Conservation (phyloP, 2,888 invertebrate genomes). For the Agriopis leucophaearia region DNA sequence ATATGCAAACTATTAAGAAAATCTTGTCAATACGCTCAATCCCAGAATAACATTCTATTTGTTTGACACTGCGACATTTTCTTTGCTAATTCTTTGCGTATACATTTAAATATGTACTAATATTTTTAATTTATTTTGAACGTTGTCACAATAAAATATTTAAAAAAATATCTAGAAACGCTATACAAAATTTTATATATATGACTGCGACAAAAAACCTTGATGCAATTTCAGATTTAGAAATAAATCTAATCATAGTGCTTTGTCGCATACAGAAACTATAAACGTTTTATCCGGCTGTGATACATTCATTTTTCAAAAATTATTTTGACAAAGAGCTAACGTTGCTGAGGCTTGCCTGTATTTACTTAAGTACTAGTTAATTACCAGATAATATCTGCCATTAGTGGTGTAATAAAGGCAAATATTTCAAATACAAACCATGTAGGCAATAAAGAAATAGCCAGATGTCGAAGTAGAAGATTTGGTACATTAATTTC, state of each 20-base stretch:
- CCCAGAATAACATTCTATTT: slow-evolving; percentile 4
- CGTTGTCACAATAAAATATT: slow-evolving; percentile 2
- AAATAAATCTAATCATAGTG: neutral
- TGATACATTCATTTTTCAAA: neutral
- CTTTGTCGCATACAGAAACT: neutral
- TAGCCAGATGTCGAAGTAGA: slow-evolving; percentile 26
- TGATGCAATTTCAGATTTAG: neutral
- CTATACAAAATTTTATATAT: neutral
- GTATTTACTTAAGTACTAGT: slow-evolving; percentile 23
- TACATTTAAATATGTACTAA: neutral
- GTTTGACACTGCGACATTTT: slow-evolving; percentile 17
- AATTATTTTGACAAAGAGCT: slow-evolving; percentile 10
- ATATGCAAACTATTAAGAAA: slow-evolving; percentile 8
- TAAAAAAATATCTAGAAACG: neutral
- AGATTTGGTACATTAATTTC: slow-evolving; percentile 32
- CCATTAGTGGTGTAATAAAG: slow-evolving; percentile 27
- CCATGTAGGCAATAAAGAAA: neutral
- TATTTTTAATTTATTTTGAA: neutral
- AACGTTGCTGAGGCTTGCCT: neutral
- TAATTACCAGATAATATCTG: slow-evolving; percentile 27
- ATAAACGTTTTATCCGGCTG: too few relatives aligned
- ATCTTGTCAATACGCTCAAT: slow-evolving; percentile 9
- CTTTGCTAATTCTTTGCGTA: slow-evolving; percentile 11
- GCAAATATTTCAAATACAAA: slow-evolving; percentile 28
- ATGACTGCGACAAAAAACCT: neutral